Evolutionary conservation across 2,113 vertebrate genomes (phyloP), one percentile per base, ranked within the genome.

Genomic region (Heloderma charlesbogerti): DNA sequence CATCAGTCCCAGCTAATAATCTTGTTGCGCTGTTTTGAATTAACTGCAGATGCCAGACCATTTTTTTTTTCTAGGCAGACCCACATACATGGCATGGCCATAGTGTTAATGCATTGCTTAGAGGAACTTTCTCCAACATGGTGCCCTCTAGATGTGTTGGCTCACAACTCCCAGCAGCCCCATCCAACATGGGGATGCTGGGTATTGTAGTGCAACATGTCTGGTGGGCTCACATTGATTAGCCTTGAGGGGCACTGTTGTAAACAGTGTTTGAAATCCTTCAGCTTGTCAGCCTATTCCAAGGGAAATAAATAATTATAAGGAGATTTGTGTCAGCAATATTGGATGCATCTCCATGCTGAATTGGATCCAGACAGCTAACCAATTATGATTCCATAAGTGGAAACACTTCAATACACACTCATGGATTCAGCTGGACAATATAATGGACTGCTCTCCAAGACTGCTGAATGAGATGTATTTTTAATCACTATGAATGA

Each of bases 381-480:
- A 45, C 72, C 63, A 88, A 18, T 88, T 84, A 88, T 40, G 9
- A 66, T 67, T 67, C 37, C 75, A 79, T 77, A 77, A 84, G 63
- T 78, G 71, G 43, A 43, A 78, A 67, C 43, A 54, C 18, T 88
- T 84, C 60, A 77, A 34, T 45, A 22, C 37, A 75, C 67, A 45
- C 34, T 63, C 25, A 67, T 71, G 87, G 7, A 79, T 75, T 40
- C 43, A 83, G 34, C 18, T 85, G 51, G 60, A 69, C 45, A 43
- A 4, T 63, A 5, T 20, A n/a, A 67, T 86, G 18, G 20, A 57
- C 4, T 37, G 12, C 29, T 43, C 6, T 77, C 63, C 40, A 63
- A 81, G 71, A 89, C 87, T 40, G 34, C 16, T 82, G 22, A 81
- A 90, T 69, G 7, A 75, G 43, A 40, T 92, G 60, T 87, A 9